phyloP scores from a whole-genome alignment of 2,797 vertebrate genomes.

The Sibirionetta formosa region DNA sequence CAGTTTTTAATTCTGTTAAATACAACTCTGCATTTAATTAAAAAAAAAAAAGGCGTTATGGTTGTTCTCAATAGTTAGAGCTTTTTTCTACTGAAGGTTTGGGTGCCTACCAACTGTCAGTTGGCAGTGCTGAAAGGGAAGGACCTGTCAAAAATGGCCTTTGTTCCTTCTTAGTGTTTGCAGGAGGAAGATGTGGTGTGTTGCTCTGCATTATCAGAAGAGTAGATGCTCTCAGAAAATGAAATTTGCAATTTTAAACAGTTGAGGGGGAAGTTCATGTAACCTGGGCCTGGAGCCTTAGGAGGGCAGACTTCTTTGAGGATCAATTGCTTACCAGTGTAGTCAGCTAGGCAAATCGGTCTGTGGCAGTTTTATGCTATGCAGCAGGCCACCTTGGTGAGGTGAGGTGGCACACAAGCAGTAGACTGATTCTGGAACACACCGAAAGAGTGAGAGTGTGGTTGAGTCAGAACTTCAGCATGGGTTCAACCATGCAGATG shows the following conservation, averaged over 20 bases:
- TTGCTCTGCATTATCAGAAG: fast-evolving
- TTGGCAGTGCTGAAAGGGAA: neutral
- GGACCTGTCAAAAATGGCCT: neutral
- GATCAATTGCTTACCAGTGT: neutral
- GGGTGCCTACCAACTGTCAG: neutral
- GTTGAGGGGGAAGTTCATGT: neutral
- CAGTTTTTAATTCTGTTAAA: neutral
- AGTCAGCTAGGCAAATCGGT: neutral
- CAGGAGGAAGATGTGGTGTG: neutral
- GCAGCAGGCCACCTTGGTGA: neutral
- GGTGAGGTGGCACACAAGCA: neutral
- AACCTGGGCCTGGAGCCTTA: fast-evolving
- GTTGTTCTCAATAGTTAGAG: neutral
- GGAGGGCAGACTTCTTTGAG: neutral
- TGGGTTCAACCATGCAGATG: fast-evolving
- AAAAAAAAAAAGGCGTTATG: neutral
- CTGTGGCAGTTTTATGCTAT: fast-evolving
- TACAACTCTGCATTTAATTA: neutral
- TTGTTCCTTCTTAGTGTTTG: neutral
- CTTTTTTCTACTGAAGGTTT: neutral
- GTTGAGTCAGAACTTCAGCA: neutral
- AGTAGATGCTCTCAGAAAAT: neutral
- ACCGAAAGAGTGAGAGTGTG: fast-evolving
- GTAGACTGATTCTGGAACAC: neutral
- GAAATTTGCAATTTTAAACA: fast-evolving